phyloP scores from a whole-genome alignment of 53 echinoderm and acorn worm genomes.

The Hippasteria phrygiana region DNA sequence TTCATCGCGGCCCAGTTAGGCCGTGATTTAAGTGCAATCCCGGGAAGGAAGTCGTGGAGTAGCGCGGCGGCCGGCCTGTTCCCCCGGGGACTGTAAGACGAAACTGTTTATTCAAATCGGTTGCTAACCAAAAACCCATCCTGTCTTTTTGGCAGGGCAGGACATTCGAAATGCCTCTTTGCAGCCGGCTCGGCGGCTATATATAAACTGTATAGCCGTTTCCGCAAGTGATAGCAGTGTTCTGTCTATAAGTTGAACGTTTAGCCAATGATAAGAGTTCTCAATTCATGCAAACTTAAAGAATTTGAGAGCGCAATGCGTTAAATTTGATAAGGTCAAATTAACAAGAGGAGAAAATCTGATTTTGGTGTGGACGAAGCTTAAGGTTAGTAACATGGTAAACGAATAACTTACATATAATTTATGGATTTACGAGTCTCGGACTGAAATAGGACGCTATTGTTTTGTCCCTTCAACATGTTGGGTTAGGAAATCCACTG shows the following conservation, averaged over 20 bases:
- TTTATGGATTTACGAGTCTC: too few relatives aligned
- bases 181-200: background rate
- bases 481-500: too few relatives aligned
- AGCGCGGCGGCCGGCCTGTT: background rate
- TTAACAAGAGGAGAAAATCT: too few relatives aligned
- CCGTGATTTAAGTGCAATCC: slow-evolving; percentile 13
- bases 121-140: background rate
- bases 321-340: too few relatives aligned
- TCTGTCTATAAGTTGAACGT: background rate
- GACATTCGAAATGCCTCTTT: background rate
- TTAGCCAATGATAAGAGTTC: too few relatives aligned
- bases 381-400: too few relatives aligned
- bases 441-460: too few relatives aligned
- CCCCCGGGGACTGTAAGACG: background rate
- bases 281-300: too few relatives aligned
- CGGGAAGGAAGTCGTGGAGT: background rate
- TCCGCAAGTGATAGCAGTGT: background rate
- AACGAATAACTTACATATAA: too few relatives aligned
- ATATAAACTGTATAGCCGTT: background rate
- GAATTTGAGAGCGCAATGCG: too few relatives aligned
- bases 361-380: too few relatives aligned
- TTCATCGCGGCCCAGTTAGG: background rate
- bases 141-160: background rate
- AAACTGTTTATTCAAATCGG: slow-evolving; percentile 17
- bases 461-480: too few relatives aligned